Evolutionary conservation across 2,888 invertebrate species (phyloP), one percentile per base, ranked within the genome.

Genomic region (Sphinx pinastri): DNA sequence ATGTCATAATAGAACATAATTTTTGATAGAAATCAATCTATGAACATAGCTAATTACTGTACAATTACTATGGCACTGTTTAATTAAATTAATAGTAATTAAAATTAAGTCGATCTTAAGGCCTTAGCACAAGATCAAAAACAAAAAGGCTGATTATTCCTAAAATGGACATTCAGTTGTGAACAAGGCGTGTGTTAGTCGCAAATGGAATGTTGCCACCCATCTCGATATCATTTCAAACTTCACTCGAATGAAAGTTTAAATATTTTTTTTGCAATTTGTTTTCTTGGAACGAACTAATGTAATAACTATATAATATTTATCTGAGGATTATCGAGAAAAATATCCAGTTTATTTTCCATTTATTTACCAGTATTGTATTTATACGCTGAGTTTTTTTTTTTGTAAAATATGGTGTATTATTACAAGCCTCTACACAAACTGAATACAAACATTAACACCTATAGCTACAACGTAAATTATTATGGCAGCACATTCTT

Each of bases 401-500:
- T 81, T 78, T 80, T 81, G 80, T 79, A 80, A 82, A 83, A 84
- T 84, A 85, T 90, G 89, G 88, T 83, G 88, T 89, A 83, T 38
- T 87, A 81, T 83, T 87, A 84, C 87, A 87, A 93, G 92, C 91
- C 92, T 92, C 91, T 88, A 88, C 84, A 85, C 76, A 83, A 84
- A 82, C 83, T 81, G 78, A 81, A 81, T 79, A 76, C 74, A 76
- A 75, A 80, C 84, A 82, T 79, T 38, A 79, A 79, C 66, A 82
- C 81, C 80, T 88, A 86, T 85, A 81, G 75, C 85, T 87, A 87
- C 72, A 84, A 85, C 79, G 68, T 79, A 81, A 68, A 67, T 59
- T 88, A 87, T 82, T 91, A 92, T 92, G 91, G 91, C 91, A 91
- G 89, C 91, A 83, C 80, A 87, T 83, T 86, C 78, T 87, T 90